Evolutionary conservation across 2,888 invertebrate species (phyloP), one percentile per base, ranked within the genome.

Genomic region (Oscheius sp.): DNA sequence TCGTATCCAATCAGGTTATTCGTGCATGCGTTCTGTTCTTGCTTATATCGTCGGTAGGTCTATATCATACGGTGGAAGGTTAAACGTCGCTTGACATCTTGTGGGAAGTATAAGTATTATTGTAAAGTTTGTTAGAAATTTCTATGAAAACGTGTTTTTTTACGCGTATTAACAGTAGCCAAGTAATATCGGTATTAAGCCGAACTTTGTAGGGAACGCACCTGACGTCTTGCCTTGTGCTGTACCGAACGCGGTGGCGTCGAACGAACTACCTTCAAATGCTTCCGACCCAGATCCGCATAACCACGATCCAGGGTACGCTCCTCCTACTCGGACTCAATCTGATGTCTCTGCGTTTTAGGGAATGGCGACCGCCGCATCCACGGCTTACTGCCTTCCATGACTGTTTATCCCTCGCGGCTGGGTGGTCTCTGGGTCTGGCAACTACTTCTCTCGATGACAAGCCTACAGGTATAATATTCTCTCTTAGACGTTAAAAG

Each of bases 341-440:
- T 26, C 12, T 33, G 26, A 33, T 41, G 41, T 14, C 14, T 12
- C 47, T 47, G 47, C 20, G 20, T 24, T 78, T 64, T 63, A 80
- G 78, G 33, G 84, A 84, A 49, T 84, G 83, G 84, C 81, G 80
- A n/a, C 82, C 82, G n/a, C 80, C 82, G 26, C 81, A 76, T 64
- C 82, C 83, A 2, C 78, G 80, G 2, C 71, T 85, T 24, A 77
- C 77, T 62, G 82, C 84, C 59, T 85, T 78, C 62, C 84, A 84
- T 56, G 84, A 84, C 73, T 81, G 81, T 65, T 73, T 80, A 17
- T 83, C 84, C n/a, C 63, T 84, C 32, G 83, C 80, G 1, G 77
- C 82, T 12, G 84, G 80, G 17, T 84, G 84, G 84, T 78, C 76
- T 17, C 75, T 83, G 20, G 82, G 84, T 1, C 65, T 71, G 45